These are phyloP conservation scores for Drosophila crucigera DNA, from an alignment of 2,888 invertebrate genomes.

Conservation along the genomic window DNA sequence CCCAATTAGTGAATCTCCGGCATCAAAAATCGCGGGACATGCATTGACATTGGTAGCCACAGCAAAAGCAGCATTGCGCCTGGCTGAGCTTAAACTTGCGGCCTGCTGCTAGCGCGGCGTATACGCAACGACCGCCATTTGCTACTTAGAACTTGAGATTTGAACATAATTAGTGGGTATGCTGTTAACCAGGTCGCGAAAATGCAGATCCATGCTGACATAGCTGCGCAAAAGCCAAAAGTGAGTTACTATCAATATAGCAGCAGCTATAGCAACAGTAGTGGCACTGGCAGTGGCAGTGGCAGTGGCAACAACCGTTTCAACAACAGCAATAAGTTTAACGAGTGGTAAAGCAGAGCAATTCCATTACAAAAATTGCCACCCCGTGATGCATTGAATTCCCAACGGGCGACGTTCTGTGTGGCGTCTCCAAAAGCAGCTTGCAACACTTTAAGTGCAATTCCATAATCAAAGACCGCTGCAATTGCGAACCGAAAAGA, in stretches of 20 bases:
- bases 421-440: slow-evolving; percentile 30
- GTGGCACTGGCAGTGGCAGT: slow-evolving; percentile 7
- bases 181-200: slow-evolving; percentile 35
- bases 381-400: slow-evolving; percentile 37
- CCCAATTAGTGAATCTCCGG: slow-evolving; percentile 65
- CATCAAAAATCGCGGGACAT: slow-evolving; percentile 72
- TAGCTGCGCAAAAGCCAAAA: slow-evolving; percentile 40
- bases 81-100: slow-evolving; percentile 48
- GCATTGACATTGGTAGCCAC: slow-evolving; percentile 66
- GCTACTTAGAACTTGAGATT: slow-evolving; percentile 50
- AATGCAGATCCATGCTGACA: slow-evolving; percentile 13
- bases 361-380: slow-evolving; percentile 78
- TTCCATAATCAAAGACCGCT: slow-evolving; percentile 74
- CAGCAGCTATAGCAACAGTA: slow-evolving; percentile 6
- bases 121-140: slow-evolving; percentile 21
- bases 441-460: slow-evolving; percentile 76
- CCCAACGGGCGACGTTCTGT: slow-evolving; percentile 15
- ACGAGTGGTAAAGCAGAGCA: slow-evolving; percentile 52
- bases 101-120: slow-evolving; percentile 28
- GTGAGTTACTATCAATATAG: slow-evolving; percentile 58
- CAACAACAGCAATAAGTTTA: slow-evolving; percentile 46
- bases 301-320: background rate
- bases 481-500: slow-evolving; percentile 49
- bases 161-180: slow-evolving; percentile 70
- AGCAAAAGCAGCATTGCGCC: slow-evolving; percentile 45